Evolutionary conservation across 2,113 vertebrate species (phyloP), one percentile per base, ranked within the genome.

Genomic region (Axis porcinus): DNA sequence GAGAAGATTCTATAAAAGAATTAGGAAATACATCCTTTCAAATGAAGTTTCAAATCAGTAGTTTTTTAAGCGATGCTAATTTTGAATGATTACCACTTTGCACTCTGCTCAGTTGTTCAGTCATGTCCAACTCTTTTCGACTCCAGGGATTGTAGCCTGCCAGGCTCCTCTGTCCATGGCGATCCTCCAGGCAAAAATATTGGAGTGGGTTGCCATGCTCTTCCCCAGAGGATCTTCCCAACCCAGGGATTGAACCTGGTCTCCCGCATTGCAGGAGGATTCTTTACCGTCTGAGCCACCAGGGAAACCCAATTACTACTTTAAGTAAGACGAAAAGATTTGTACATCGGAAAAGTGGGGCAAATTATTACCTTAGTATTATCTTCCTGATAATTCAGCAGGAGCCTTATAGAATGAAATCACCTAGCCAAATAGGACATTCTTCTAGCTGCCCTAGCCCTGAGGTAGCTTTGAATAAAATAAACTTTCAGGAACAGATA

Each of bases 391-490:
- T 94, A 91, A 86, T 50, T 90, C 36, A 95, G 28, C 54, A 89
- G 33, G 25, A 89, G 55, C 55, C 30, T 84, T 86, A 57, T 36
- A 93, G 88, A 91, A 96, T 86, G 54, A 96, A 97, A 83, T 89
- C 82, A 54, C n/a, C 6, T 43, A 93, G 52, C 30, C 60, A 93
- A 88, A 70, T 47, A 91, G 45, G 50, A 70, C 50, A 95, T 95
- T 83, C 79, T 93, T 92, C 87, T 92, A 92, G 55, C 67, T 3
- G 7, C 47, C 23, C 30, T 79, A 78, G 19, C 14, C 76, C 60
- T 45, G 21, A 97, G 50, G 33, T 89, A 86, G 7, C 45, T 96
- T 87, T 96, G 90, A 83, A n/a, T 93, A 88, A 97, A 97, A 86
- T 23, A 95, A 94, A 40, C n/a, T 87, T 95, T 94, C 40, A 79